These are phyloP conservation scores for Propithecus perrieri DNA, from an alignment of 2,797 vertebrate genomes.

Conservation along the genomic window DNA sequence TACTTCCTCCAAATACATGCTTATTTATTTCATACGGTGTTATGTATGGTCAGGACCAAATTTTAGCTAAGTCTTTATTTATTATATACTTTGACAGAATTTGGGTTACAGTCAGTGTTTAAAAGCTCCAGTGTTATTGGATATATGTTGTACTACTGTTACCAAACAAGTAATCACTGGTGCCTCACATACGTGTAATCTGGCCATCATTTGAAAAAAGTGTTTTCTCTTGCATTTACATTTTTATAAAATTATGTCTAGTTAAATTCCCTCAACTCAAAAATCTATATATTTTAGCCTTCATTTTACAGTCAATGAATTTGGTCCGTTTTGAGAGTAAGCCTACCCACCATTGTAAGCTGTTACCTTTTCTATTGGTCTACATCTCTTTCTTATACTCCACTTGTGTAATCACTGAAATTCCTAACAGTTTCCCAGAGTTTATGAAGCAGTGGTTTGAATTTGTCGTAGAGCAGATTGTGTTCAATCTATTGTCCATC, in stretches of 20 bases:
- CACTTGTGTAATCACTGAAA: background rate
- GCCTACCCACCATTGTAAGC: background rate
- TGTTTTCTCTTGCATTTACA: background rate
- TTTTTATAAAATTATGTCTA: background rate
- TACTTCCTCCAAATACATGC: background rate
- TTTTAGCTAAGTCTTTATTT: background rate
- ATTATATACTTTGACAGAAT: background rate
- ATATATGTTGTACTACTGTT: background rate
- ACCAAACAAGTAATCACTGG: background rate
- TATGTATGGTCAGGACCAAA: background rate
- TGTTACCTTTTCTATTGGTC: background rate
- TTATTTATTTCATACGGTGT: background rate
- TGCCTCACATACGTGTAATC: background rate
- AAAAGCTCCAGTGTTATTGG: background rate
- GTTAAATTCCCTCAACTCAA: background rate
- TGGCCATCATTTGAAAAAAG: background rate
- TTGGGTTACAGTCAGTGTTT: background rate
- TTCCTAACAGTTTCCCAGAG: background rate
- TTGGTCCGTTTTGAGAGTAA: background rate
- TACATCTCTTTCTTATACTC: background rate
- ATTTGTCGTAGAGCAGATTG: background rate
- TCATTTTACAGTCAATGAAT: background rate
- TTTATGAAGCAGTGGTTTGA: conserved; percentile 11
- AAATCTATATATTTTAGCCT: background rate
- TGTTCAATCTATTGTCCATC: background rate